A percentile compares a stretch with the other conserved stretches of the same genome.
Evolutionary conservation across 1,140 invertebrate genomes (phyloP).

Genomic region (Drosophila micromelanica): DNA sequence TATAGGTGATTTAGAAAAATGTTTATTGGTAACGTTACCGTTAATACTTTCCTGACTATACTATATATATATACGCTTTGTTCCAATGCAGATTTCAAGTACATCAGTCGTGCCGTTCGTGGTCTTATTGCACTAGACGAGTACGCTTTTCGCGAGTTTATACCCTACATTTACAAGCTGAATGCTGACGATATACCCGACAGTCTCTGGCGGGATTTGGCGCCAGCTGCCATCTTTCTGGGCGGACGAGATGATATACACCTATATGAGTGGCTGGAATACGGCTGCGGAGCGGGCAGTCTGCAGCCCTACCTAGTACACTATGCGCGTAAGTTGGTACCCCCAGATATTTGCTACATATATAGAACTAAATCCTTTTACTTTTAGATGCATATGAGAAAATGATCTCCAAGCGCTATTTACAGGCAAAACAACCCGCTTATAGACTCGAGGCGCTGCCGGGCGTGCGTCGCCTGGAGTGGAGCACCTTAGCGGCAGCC

Average conservation of each 20-base stretch:
- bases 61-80: not conserved
- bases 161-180: constrained; percentile 78
- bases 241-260: constrained; percentile 74
- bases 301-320: constrained; percentile 76
- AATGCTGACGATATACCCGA: constrained; percentile 60
- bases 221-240: constrained; percentile 69
- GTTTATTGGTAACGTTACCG: no score
- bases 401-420: constrained; percentile 38
- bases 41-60: no score
- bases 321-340: constrained; percentile 51
- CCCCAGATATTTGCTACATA: not conserved
- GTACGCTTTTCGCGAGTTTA: constrained; percentile 81
- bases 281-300: constrained; percentile 67
- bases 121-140: constrained; percentile 77
- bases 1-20: no score
- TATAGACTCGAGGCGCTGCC: constrained; percentile 63
- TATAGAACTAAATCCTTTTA: not conserved
- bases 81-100: constrained; percentile 63
- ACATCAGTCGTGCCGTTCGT: constrained; percentile 68
- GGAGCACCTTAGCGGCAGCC: constrained; percentile 76
- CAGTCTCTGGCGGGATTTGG: constrained; percentile 63
- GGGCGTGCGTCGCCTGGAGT: constrained; percentile 75
- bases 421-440: constrained; percentile 32
- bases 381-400: constrained; percentile 52
- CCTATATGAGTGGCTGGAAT: constrained; percentile 80